Evolutionary conservation across 2,888 invertebrate species (phyloP).

Genomic region (Drosophila neutralis): DNA sequence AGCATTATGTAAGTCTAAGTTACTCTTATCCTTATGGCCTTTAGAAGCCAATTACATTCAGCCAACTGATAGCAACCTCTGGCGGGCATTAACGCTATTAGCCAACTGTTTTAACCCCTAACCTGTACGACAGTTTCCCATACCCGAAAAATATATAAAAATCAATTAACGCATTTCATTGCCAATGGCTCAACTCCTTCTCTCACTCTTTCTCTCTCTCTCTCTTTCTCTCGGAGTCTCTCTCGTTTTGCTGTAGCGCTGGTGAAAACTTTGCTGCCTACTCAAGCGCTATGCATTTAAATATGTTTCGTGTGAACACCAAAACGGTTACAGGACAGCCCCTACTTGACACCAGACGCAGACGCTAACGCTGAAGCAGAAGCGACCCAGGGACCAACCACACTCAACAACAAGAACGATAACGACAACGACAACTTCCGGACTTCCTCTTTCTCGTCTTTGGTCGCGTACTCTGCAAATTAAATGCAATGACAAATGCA

Average conservation of each 20-base stretch:
- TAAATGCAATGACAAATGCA: constrained; percentile 81
- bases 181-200: constrained; percentile 51
- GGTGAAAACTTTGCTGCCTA: constrained; percentile 42
- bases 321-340: constrained; percentile 75
- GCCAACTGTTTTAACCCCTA: constrained; percentile 61
- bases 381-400: constrained; percentile 50
- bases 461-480: constrained; percentile 70
- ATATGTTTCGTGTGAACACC: constrained; percentile 78
- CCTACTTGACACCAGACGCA: constrained; percentile 78
- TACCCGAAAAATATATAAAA: constrained; percentile 46
- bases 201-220: neutral
- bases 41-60: constrained; percentile 18
- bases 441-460: constrained; percentile 54
- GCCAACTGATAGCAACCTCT: constrained; percentile 26
- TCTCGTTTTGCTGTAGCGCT: neutral
- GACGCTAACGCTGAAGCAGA: constrained; percentile 30
- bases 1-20: constrained; percentile 11
- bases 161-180: constrained; percentile 77
- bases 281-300: constrained; percentile 75
- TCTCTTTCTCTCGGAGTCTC: neutral
- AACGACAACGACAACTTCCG: constrained; percentile 63
- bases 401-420: constrained; percentile 18
- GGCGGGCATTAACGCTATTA: constrained; percentile 39
- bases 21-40: neutral
- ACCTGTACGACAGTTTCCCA: constrained; percentile 1